Evolutionary conservation across 2,797 vertebrate genomes (phyloP), one percentile per base, ranked within the genome.

Genomic region (Echeneis naucrates): DNA sequence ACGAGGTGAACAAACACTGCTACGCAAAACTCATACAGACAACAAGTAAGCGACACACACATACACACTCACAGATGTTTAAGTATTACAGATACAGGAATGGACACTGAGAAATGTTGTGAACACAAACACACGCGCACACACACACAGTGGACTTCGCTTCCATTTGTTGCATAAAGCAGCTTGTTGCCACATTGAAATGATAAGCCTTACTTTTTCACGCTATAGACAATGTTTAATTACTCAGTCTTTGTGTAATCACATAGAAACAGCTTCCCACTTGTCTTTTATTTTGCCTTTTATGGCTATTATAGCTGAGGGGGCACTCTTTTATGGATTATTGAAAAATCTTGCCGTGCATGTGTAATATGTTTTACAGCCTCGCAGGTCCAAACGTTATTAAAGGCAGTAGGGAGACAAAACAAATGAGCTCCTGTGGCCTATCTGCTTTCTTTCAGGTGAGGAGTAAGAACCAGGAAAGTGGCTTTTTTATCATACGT

Each of bases 211-310:
- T 77, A 65, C 79, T 88, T 78, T 84, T 90, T n/a, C 73, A 89
- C 91, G 81, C 78, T 85, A 89, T 89, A 78, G 89, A 88, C 72
- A 68, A 81, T 81, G 87, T 90, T 87, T 92, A 90, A 93, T 92
- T 92, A 92, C 86, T 83, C 66, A 68, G 77, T 81, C 79, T 82
- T 75, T 83, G 86, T 81, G 86, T 90, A 92, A 93, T 92, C 89
- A 89, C 79, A 87, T 80, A 77, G 82, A 92, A 91, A 87, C 87
- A 87, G 86, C 88, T 87, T 89, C 70, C 67, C 77, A 88, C 83
- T 85, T 52, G 37, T 88, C 86, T 88, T 81, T 88, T 84, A 90
- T 88, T 88, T 88, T 87, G 83, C 68, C 78, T 80, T 91, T 89
- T 83, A 87, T 85, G 89, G 85, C 83, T 64, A 61, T 83, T 90